Evolutionary conservation across 2,113 vertebrate genomes (phyloP).

Genomic region (Progne subis): DNA sequence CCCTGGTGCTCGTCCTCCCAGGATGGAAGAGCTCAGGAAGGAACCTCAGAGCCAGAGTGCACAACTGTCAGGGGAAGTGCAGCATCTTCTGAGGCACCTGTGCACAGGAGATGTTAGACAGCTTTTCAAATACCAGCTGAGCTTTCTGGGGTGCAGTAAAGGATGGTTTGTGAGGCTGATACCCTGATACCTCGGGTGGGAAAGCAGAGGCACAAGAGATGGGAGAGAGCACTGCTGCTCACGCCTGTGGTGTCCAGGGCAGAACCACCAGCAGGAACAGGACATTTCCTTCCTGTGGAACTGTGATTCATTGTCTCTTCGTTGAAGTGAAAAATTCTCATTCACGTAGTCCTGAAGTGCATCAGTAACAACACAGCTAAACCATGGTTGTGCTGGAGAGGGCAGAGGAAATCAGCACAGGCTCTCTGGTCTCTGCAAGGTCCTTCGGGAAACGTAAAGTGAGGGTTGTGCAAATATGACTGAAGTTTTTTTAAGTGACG

Average conservation of each 20-base stretch:
- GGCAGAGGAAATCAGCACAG: neutral
- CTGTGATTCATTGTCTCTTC: rapidly evolving
- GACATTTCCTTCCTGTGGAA: rapidly evolving
- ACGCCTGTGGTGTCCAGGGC: neutral
- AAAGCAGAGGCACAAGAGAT: neutral
- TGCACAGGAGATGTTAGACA: neutral
- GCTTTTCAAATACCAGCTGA: neutral
- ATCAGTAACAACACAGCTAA: neutral
- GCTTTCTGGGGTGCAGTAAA: neutral
- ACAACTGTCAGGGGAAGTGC: neutral
- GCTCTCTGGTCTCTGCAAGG: neutral
- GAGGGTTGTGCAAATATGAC: neutral
- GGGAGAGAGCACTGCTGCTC: neutral
- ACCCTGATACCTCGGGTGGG: rapidly evolving
- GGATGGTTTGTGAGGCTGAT: neutral
- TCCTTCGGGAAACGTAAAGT: neutral
- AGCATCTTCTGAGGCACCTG: neutral
- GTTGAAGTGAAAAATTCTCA: neutral
- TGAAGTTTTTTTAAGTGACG: neutral
- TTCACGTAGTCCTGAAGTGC: neutral
- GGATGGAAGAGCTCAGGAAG: too few relatives aligned
- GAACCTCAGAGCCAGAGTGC: neutral
- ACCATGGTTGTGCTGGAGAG: rapidly evolving
- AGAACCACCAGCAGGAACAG: rapidly evolving
- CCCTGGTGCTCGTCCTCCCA: rapidly evolving